A percentile compares a stretch with the other conserved stretches of the same genome.
phyloP scores from a whole-genome alignment of 2,797 vertebrate genomes.

The Tragelaphus eurycerus region DNA sequence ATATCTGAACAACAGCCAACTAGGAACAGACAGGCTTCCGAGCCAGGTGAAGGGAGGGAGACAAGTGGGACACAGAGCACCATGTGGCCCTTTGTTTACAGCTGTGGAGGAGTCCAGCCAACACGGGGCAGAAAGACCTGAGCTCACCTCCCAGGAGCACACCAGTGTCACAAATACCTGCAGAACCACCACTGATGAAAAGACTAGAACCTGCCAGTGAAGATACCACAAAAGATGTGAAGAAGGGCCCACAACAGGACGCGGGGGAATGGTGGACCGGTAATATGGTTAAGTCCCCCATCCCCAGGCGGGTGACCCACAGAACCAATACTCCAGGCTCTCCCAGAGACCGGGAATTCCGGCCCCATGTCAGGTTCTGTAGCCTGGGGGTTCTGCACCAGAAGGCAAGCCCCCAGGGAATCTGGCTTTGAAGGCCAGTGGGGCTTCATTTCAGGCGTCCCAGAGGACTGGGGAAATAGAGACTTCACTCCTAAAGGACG shows the following conservation, averaged over 20 bases:
- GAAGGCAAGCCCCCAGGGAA: neutral
- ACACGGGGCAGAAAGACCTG: neutral
- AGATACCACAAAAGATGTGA: neutral
- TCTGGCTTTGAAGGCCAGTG: neutral
- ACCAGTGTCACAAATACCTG: neutral
- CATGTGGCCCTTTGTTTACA: no score
- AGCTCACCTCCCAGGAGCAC: neutral
- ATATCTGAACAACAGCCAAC: neutral
- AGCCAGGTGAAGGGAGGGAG: neutral
- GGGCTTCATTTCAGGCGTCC: neutral
- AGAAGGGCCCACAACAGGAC: no score
- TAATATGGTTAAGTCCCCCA: neutral
- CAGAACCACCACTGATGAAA: neutral
- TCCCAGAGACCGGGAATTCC: neutral
- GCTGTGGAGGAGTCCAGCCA: neutral
- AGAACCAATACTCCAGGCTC: neutral
- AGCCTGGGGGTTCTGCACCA: neutral
- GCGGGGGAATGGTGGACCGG: rapidly evolving
- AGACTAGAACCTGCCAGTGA: neutral
- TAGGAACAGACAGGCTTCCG: neutral
- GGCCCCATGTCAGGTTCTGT: neutral
- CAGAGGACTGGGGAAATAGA: neutral
- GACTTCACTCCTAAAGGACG: neutral
- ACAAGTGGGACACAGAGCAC: neutral
- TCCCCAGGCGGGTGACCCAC: neutral